phyloP scores from a whole-genome alignment of 2,797 vertebrate species.

The Sorex maritimensis region DNA sequence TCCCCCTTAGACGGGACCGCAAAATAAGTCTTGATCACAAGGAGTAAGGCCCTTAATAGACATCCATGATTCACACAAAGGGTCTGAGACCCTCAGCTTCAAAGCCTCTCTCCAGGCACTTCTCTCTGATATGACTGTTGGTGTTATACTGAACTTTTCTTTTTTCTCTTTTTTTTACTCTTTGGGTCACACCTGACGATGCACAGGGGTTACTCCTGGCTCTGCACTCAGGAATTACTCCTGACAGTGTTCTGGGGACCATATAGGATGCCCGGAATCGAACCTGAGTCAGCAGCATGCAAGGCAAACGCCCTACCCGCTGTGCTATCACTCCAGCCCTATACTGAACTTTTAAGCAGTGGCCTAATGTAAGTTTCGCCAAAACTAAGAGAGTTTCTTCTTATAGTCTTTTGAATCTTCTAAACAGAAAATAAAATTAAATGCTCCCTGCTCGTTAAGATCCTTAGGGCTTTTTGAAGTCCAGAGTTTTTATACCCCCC shows the following conservation, averaged over 20 bases:
- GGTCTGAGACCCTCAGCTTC: background rate
- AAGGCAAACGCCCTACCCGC: too few species aligned
- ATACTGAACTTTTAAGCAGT: background rate
- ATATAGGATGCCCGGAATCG: too few species aligned
- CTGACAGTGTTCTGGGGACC: too few species aligned
- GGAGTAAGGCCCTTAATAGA: background rate
- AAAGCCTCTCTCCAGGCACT: background rate
- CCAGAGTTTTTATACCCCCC: background rate
- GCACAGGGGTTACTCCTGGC: too few species aligned
- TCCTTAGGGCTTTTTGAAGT: background rate
- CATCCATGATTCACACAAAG: background rate
- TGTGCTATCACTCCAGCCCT: too few species aligned
- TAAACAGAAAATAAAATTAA: background rate
- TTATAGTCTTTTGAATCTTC: conserved; percentile 48
- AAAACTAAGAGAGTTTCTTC: conserved; percentile 11
- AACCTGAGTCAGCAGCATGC: too few species aligned
- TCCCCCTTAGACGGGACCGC: background rate
- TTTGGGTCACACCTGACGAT: too few species aligned
- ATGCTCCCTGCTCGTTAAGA: background rate
- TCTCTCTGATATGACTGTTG: background rate
- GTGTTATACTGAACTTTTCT: background rate
- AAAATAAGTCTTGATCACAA: background rate
- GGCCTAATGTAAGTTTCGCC: background rate
- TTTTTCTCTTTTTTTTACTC: too few species aligned
- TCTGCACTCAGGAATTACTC: too few species aligned